Evolutionary conservation across 2,797 vertebrate genomes (phyloP), one percentile per base, ranked within the genome.

Genomic region (Epinephelus coioides): DNA sequence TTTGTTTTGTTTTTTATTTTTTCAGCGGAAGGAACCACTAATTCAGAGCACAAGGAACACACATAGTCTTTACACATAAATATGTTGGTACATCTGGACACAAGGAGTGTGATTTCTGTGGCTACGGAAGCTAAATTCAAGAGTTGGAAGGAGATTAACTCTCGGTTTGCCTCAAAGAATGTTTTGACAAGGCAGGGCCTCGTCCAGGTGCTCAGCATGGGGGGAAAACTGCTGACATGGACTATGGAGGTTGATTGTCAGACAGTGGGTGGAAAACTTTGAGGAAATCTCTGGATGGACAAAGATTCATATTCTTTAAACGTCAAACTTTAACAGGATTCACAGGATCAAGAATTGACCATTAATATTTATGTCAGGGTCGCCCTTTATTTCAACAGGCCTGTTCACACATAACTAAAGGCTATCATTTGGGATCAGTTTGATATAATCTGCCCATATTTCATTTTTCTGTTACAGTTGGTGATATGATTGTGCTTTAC

Each of bases 161-260:
- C 70, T 70, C n/a, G 21, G 18, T 47, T 73, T 53, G 57, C 23
- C 53, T 74, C n/a, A 60, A 61, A 66, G 27, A 70, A 46, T 38
- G 55, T 65, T 73, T 77, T 63, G 55, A 84, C 60, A 61, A 69
- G 49, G 19, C 12, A 30, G 10, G 5, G 13, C 55, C 23, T 21
- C n/a, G 5, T 50, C 17, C 14, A 8, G 40, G 64, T 75, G 60
- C 56, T 72, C 66, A 61, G 43, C 53, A 66, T 61, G 7, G 40
- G 4, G 27, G 46, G 10, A 55, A 50, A 67, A 56, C 38, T 66
- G 55, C 65, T 68, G 46, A 72, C 44, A 62, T 61, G 2, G 2
- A 55, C 38, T 54, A 27, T 55, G 44, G 66, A 74, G 55, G 47
- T 4, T n/a, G 6, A 34, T 34, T 7, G 56, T 57, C 46, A 60